phyloP scores from a whole-genome alignment of 1,140 invertebrate species.

The Zaprionus inermis region DNA sequence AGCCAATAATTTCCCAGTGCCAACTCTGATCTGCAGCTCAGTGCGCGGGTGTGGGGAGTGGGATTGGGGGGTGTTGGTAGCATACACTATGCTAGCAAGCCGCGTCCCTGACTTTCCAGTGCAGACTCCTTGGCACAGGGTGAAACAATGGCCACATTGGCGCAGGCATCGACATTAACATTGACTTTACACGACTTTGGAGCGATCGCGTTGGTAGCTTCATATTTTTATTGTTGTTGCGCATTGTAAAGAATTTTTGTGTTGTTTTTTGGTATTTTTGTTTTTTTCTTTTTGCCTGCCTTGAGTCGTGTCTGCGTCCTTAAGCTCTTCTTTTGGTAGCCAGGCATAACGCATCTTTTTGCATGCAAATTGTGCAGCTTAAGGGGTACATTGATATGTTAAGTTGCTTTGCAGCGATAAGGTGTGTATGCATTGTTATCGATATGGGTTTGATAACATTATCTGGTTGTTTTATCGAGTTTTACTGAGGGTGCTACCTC shows the following conservation, averaged over 20 bases:
- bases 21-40: slow-evolving; percentile 4
- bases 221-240: slow-evolving; percentile 82
- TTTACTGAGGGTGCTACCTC: too few species aligned
- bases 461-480: too few species aligned
- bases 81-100: not conserved
- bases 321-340: slow-evolving; percentile 55
- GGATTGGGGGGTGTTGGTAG: not conserved
- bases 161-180: slow-evolving; percentile 80
- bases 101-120: not conserved
- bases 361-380: not conserved
- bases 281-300: slow-evolving; percentile 8
- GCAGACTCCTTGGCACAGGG: slow-evolving; percentile 63
- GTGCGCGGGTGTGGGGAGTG: slow-evolving; percentile 15
- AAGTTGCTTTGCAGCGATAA: not conserved
- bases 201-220: slow-evolving; percentile 73
- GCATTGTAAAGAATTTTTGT: slow-evolving; percentile 77
- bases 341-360: slow-evolving; percentile 72
- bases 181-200: slow-evolving; percentile 83
- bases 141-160: slow-evolving; percentile 69
- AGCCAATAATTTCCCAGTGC: slow-evolving; percentile 75
- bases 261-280: slow-evolving; percentile 24
- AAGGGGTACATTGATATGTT: slow-evolving; percentile 32
- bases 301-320: slow-evolving; percentile 73
- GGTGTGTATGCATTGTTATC: too few species aligned
- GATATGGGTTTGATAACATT: not conserved